Percentiles rank a stretch among this genome's conserved stretches.
These are phyloP conservation scores for Brenthis hecate DNA, from an alignment of 2,888 invertebrate genomes.

Conservation along the genomic window DNA sequence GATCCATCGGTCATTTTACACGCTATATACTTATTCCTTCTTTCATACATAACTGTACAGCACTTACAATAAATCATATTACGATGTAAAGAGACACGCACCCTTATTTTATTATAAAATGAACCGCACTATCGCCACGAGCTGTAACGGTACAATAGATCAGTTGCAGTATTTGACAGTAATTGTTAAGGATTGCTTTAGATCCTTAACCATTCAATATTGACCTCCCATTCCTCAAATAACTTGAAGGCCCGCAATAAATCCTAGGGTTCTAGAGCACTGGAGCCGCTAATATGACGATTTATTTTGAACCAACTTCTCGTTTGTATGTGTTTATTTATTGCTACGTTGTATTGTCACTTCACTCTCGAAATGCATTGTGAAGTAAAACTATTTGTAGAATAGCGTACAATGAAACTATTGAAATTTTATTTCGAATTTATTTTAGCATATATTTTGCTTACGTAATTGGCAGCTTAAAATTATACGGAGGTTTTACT, in stretches of 20 bases:
- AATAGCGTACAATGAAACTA: not conserved
- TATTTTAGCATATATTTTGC: too few relatives aligned
- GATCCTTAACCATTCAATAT: conserved; percentile 36
- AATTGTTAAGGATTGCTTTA: conserved; percentile 67
- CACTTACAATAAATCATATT: conserved; percentile 11
- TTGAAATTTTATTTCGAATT: too few relatives aligned
- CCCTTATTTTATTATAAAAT: conserved; percentile 32
- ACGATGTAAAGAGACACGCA: conserved; percentile 6
- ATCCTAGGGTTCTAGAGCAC: conserved; percentile 7
- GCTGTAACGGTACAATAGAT: conserved; percentile 61
- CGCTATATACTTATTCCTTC: not conserved
- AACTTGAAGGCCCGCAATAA: conserved; percentile 4
- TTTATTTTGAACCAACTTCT: conserved; percentile 24
- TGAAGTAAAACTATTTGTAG: conserved; percentile 12
- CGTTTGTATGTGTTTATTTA: conserved; percentile 29
- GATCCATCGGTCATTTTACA: too few relatives aligned
- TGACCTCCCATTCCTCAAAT: conserved; percentile 29
- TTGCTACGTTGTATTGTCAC: conserved; percentile 29
- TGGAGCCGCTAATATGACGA: conserved; percentile 23
- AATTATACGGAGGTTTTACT: too few relatives aligned
- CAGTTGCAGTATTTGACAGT: conserved; percentile 74
- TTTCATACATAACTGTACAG: not conserved
- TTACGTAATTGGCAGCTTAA: too few relatives aligned
- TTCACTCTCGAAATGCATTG: conserved; percentile 23
- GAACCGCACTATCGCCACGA: conserved; percentile 44